These are phyloP conservation scores for Erinaceus europaeus DNA, from an alignment of 2,113 vertebrate species.

Conservation along the genomic window DNA sequence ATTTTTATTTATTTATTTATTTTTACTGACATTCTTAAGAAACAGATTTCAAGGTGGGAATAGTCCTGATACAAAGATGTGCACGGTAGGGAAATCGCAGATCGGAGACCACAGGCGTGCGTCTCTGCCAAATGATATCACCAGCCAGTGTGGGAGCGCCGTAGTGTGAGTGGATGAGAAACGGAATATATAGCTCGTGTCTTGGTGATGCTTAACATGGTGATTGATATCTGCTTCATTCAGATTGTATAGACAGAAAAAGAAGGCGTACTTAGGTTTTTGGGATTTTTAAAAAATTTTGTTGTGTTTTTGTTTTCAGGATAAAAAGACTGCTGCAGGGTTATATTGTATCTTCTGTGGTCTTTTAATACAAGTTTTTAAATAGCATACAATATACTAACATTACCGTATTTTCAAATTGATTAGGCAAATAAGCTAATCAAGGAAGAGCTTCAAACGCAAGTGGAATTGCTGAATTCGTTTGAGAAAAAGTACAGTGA, in stretches of 20 bases:
- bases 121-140: too few species aligned
- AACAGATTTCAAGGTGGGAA: constrained; percentile 3
- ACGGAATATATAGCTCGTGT: not conserved
- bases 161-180: not conserved
- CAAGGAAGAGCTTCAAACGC: constrained; percentile 95
- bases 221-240: not conserved
- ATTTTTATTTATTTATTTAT: not conserved
- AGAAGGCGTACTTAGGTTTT: not conserved
- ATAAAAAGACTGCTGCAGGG: not conserved
- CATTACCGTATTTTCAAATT: constrained; percentile 23
- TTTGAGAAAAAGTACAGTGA: constrained; percentile 98
- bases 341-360: not conserved
- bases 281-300: too few species aligned
- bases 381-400: not conserved
- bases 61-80: not conserved
- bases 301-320: not conserved
- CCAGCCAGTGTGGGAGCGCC: too few species aligned
- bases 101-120: too few species aligned
- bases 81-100: not conserved
- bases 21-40: not conserved
- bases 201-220: not conserved
- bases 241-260: not conserved
- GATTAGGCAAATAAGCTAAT: constrained; percentile 91
- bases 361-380: too few species aligned
- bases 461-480: constrained; percentile 92